These are phyloP conservation scores for Sitodiplosis mosellana DNA, from an alignment of 1,140 invertebrate species.

Conservation along the genomic window DNA sequence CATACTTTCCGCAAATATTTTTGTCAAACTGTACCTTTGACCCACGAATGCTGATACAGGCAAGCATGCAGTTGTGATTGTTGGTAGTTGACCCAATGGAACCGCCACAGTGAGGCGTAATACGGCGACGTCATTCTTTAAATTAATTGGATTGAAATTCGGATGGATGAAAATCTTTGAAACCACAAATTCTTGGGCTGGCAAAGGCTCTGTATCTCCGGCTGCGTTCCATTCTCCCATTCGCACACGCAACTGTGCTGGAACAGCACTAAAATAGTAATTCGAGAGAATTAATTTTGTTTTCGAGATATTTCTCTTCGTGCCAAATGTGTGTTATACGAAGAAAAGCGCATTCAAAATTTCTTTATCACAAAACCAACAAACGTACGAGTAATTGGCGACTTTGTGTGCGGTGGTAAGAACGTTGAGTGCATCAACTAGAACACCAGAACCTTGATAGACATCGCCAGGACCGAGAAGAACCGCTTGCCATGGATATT, in stretches of 20 bases:
- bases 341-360: not conserved
- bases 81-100: slow-evolving; percentile 30
- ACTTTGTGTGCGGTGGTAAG: slow-evolving; percentile 51
- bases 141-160: slow-evolving; percentile 38
- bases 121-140: slow-evolving; percentile 51
- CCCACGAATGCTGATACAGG: slow-evolving; percentile 37
- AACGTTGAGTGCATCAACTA: slow-evolving; percentile 40
- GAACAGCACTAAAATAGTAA: not conserved
- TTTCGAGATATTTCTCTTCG: not conserved
- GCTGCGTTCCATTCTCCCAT: slow-evolving; percentile 49
- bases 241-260: slow-evolving; percentile 30
- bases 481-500: slow-evolving; percentile 25
- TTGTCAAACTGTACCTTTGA: slow-evolving; percentile 26
- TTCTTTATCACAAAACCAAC: not conserved
- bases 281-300: not conserved
- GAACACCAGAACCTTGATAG: slow-evolving; percentile 46
- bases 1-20: too few species aligned
- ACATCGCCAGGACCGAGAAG: slow-evolving; percentile 28
- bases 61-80: slow-evolving; percentile 53
- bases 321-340: too few species aligned
- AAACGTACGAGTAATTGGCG: slow-evolving; percentile 34
- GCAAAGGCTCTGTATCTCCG: slow-evolving; percentile 36
- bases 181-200: slow-evolving; percentile 36
- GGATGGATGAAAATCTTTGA: slow-evolving; percentile 40
- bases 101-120: slow-evolving; percentile 36